A percentile compares a stretch with the other conserved stretches of the same genome.
Conservation (phyloP, 2,113 vertebrate genomes). For the Sphyrna mokarran region DNA sequence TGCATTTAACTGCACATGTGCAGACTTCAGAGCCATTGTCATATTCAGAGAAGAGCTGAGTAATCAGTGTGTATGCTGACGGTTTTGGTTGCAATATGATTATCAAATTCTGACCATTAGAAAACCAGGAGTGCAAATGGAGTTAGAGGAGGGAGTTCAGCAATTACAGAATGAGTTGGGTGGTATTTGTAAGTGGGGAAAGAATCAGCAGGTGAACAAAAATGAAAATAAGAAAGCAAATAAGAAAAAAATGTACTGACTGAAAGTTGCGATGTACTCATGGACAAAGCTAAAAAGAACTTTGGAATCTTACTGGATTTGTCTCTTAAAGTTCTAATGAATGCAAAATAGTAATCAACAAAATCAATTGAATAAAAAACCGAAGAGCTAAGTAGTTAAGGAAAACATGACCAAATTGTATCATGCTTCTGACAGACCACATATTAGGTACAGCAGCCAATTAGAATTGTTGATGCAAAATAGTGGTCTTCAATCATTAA, state of each 20-base stretch:
- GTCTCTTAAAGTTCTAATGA: neutral
- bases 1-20: neutral
- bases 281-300: neutral
- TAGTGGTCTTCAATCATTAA: neutral
- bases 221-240: neutral
- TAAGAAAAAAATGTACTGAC: neutral
- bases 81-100: too few relatives aligned
- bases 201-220: neutral
- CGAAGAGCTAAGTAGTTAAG: neutral
- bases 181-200: neutral
- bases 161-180: neutral
- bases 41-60: neutral
- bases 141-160: neutral
- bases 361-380: constrained; percentile 2
- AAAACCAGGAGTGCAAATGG: neutral
- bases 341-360: neutral
- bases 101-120: too few relatives aligned
- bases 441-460: neutral
- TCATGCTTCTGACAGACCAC: neutral
- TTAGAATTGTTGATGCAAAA: neutral
- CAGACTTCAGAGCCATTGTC: neutral
- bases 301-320: neutral
- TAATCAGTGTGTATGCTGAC: too few relatives aligned
- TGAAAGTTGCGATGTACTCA: neutral
- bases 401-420: neutral